Base-by-base conservation (phyloP, 2,113 vertebrate species). In the Stomatorhinus ivindoensis region DNA sequence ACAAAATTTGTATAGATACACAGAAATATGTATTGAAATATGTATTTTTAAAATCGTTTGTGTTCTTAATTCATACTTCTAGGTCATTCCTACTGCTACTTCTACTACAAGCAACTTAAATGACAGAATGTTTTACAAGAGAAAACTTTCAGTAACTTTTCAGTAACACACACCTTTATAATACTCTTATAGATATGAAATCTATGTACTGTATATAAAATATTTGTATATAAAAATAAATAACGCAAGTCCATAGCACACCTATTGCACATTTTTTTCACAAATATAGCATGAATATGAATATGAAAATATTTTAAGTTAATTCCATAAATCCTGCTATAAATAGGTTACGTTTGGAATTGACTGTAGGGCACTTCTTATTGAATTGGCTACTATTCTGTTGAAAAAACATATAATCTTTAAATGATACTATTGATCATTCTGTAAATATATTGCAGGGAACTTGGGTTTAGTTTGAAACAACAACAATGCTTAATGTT, bases 211-310 rank as follows among this genome's bases (percentile, higher is more conserved):
- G 42, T 89, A 48, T 91, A 89, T 90, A 86, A 88, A 85, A 89
- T 89, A 89, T 87, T 35, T 90, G 55, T 90, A 90, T 89, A 92
- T 91, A 90, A 93, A 91, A 92, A 92, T 91, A 92, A 88, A 85
- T 88, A 53, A 86, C 86, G 85, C 73, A 88, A 87, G 73, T 91
- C 86, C 44, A 50, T 39, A 51, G 21, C 42, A 47, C 17, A 89
- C 10, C 46, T 76, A 86, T 86, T 91, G 87, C 86, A 76, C 76
- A 88, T 88, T 76, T 76, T 88, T 69, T 65, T 85, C 42, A 88
- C 39, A 90, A 44, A 87, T 80, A 42, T 39, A 55, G 21, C 39
- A 46, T 69, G 48, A 31, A 88, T 58, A 83, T 88, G 69, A 89
- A 69, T 89, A 82, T 82, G 73, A 53, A 89, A 82, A 55, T 55